Evolutionary conservation across 2,113 vertebrate genomes (phyloP), one percentile per base, ranked within the genome.

Genomic region (Dicerorhinus sumatrensis): DNA sequence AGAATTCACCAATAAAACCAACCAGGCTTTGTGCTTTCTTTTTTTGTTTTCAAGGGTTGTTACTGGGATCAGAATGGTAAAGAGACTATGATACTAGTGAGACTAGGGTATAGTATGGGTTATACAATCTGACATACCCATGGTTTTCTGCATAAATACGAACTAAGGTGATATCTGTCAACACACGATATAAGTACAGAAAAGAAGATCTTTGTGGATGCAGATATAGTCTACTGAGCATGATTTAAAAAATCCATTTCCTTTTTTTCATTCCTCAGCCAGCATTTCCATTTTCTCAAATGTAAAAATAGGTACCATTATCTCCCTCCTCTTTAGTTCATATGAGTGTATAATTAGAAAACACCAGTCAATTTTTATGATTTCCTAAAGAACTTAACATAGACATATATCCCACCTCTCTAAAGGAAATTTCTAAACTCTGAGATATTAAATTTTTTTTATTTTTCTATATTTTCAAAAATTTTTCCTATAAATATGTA

Each of bases 371-470:
- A 25, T 75, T 75, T 70, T 84, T 91, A 25, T 96, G 33, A 91
- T 65, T 87, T 87, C 67, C 51, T 83, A 79, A 96, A 97, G 33
- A 39, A 82, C 33, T 91, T 75, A 84, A 65, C 27, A 88, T 36
- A 88, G 39, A 10, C 23, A 70, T 33, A 42, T 60, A 79, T 36
- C 17, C 8, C 3, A 92, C 31, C 25, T 51, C 20, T 70, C 25
- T 81, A 82, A 73, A 54, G 33, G 65, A 97, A 94, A 94, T 65
- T 62, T 81, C 36, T 79, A 86, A 72, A 69, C 16, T 80, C 56
- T 96, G 36, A 60, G 18, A 84, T 60, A 33, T 33, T 79, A 94
- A 89, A 20, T 18, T 58, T 31, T 69, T 79, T 92, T 85, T n/a
- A 20, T 25, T 72, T 62, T 79, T 75, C 79, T n/a, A 10, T 12